Base-by-base conservation (phyloP, 2,888 invertebrate genomes). In the Liposcelis brunnea region DNA sequence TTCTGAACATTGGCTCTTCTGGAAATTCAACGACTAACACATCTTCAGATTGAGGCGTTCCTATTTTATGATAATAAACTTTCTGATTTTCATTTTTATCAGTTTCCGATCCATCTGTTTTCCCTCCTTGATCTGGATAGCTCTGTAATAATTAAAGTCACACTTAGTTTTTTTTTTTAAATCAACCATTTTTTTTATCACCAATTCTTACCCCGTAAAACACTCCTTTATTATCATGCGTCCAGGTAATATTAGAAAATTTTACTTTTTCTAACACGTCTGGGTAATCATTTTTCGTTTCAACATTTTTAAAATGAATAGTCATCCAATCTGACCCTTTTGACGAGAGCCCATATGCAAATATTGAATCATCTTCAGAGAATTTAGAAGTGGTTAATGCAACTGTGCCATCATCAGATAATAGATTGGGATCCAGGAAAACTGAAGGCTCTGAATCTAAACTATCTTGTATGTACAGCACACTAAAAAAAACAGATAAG, bases 311-410 rank as follows among this genome's bases (percentile, higher is more conserved):
- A 53, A 87, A 77, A 57, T 80, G 80, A 55, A 97, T 86, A 43
- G 84, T 87, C 52, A 81, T 77, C 97, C 97, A 97, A 62, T 98
- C 97, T 2, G 94, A 94, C 1, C 97, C 97, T 61, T 87, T 89
- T 49, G 77, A 75, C 52, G 91, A 91, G 2, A 97, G 68, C 0
- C 85, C 89, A 65, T 94, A 97, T 0, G 94, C 94, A 66, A 86
- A 80, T 19, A 77, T 78, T 56, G 74, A 70, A 11, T 94, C 94
- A 67, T 97, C 83, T 56, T 94, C 83, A 1, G 91, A 87, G 66
- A 90, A 93, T 21, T 77, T 67, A 38, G 75, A 77, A 49, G 73
- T 73, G 0, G 77, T 72, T 37, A 93, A 66, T 2, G 89, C 80
- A 44, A 89, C 70, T 2, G 90, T 90, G 34, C 91, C 93, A 68